Evolutionary conservation across 2,113 vertebrate species (phyloP), one percentile per base, ranked within the genome.

Genomic region (Noctilio leporinus): DNA sequence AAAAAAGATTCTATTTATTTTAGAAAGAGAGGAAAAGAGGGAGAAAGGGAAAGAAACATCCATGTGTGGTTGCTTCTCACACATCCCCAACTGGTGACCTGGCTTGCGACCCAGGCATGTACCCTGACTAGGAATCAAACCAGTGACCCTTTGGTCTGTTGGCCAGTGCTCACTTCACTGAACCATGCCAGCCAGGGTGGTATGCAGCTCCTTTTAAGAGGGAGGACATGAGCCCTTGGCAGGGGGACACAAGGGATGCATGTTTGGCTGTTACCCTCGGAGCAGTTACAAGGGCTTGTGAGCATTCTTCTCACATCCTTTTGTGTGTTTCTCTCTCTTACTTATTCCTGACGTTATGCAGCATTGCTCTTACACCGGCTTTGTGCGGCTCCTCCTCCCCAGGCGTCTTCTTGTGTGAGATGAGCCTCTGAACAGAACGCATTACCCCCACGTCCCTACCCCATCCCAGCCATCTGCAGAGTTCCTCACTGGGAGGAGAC

Each of bases 321-420:
- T 33, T 67, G 22, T 53, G 3, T 43, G 0, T 47, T 19, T 67
- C n/a, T 76, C n/a, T 90, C 55, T 85, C 69, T 81, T 62, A 57
- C 35, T 51, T 78, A 20, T n/a, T 92, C 26, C n/a, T 53, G 82
- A 57, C 70, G 77, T 38, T 69, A 76, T 75, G 49, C 22, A n/a
- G 28, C 38, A 4, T 47, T 64, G 9, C 51, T 51, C 35, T 57
- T 35, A 38, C 89, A 26, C 2, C 17, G 24, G 59, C 53, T 24
- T 43, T 4, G 0, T 2, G 11, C 40, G 80, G 53, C 47, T 85
- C 22, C 67, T 35, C n/a, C 75, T 94, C 14, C 76, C 53, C 45
- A n/a, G 47, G 40, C 53, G 67, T 30, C 75, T 70, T 30, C 49
- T n/a, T 65, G 55, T 43, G 19, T 75, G 51, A 85, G 22, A 88